Evolutionary conservation across 2,888 invertebrate species (phyloP).

Genomic region (Brenthis daphne): DNA sequence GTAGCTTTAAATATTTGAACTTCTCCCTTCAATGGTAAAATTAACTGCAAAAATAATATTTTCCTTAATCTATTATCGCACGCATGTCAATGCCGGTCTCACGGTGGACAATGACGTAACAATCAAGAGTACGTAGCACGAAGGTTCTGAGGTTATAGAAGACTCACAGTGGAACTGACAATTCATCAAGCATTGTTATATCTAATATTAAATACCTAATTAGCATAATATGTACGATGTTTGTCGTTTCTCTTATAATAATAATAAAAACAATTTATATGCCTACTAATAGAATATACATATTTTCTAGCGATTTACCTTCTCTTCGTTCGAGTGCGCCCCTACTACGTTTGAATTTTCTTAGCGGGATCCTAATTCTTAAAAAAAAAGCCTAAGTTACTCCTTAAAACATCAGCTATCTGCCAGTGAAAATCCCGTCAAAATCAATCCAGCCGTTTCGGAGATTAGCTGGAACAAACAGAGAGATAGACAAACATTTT

Average conservation of each 20-base stretch:
- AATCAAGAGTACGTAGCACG: conserved; percentile 38
- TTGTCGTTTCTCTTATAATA: not conserved
- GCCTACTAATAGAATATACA: not conserved
- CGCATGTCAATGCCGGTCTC: conserved; percentile 69
- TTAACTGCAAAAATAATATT: conserved; percentile 5
- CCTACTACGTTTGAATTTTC: too few species aligned
- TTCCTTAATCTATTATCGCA: conserved; percentile 26
- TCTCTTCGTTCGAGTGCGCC: too few species aligned
- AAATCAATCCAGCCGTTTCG: too few species aligned
- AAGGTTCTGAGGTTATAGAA: conserved; percentile 32
- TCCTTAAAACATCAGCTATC: too few species aligned
- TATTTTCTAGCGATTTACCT: not conserved
- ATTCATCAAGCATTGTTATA: conserved; percentile 12
- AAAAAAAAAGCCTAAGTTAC: too few species aligned
- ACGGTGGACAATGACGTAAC: conserved; percentile 63
- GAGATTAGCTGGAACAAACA: too few species aligned
- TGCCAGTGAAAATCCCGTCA: too few species aligned
- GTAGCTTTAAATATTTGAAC: too few species aligned
- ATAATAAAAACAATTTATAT: not conserved
- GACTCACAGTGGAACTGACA: conserved; percentile 1
- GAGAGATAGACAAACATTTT: too few species aligned
- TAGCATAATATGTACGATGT: not conserved
- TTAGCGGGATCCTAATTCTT: too few species aligned
- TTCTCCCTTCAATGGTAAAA: not conserved
- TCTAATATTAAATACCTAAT: not conserved